Conservation (phyloP, 2,797 vertebrate genomes). For the Peromyscus nudipes region DNA sequence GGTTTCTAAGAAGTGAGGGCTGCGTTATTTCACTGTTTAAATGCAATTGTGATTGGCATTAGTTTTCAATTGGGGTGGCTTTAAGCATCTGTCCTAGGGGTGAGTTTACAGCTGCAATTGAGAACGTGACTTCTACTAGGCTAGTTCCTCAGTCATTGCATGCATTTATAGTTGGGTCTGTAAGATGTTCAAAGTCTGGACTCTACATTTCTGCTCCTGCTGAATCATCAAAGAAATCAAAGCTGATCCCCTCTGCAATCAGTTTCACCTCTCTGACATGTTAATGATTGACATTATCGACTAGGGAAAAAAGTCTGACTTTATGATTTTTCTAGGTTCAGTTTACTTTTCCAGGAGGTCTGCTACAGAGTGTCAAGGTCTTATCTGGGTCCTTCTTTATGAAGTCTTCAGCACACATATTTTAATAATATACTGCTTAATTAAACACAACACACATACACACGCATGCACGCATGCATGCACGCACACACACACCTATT, state of each 20-base stretch:
- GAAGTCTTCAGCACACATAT: not conserved
- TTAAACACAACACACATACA: not conserved
- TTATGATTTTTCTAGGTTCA: slow-evolving; percentile 26
- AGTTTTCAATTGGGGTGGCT: slow-evolving; percentile 31
- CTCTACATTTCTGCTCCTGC: slow-evolving; percentile 58
- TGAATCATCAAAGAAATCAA: slow-evolving; percentile 69
- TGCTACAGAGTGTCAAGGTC: not conserved
- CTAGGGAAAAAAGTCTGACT: not conserved
- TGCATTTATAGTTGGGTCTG: slow-evolving; percentile 55
- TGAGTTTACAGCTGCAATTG: not conserved
- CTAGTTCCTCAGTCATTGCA: slow-evolving; percentile 16
- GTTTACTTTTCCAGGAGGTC: not conserved
- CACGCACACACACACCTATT: not conserved
- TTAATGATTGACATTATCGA: not conserved
- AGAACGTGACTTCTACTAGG: not conserved
- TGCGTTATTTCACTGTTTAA: not conserved
- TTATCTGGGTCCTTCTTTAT: not conserved
- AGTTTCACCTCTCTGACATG: slow-evolving; percentile 2
- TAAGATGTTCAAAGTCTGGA: slow-evolving; percentile 61
- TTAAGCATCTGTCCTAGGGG: not conserved
- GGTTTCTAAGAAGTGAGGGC: not conserved
- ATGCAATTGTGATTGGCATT: slow-evolving; percentile 14
- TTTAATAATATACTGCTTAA: not conserved
- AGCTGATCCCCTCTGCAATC: slow-evolving; percentile 31
- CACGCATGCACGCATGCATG: too few species aligned